phyloP scores from a whole-genome alignment of 2,888 invertebrate species.

The Yponomeuta evonymella region DNA sequence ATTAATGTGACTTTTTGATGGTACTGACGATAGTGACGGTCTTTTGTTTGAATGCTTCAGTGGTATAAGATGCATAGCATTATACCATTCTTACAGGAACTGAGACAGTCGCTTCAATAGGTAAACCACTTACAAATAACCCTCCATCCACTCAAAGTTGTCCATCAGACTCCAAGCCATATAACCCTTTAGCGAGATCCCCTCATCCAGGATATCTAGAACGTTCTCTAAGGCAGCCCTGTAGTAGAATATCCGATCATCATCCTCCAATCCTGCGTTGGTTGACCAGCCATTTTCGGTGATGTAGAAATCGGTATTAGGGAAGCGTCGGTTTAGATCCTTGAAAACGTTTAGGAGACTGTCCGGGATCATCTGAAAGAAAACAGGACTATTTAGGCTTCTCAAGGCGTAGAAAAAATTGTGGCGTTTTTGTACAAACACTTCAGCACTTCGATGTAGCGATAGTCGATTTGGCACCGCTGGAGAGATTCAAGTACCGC shows the following conservation, averaged over 20 bases:
- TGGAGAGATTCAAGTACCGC: no score
- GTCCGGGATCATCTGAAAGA: constrained; percentile 25
- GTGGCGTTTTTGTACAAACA: no score
- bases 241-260: constrained; percentile 63
- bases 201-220: constrained; percentile 58
- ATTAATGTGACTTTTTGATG: no score
- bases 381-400: neutral
- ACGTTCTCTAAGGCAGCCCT: constrained; percentile 57
- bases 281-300: constrained; percentile 79
- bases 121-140: constrained; percentile 63
- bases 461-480: no score
- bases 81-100: neutral
- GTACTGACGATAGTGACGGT: no score
- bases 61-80: no score
- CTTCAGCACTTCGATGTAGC: no score
- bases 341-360: constrained; percentile 28
- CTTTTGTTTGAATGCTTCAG: no score
- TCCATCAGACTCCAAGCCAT: constrained; percentile 80
- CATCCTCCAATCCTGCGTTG: constrained; percentile 45
- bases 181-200: constrained; percentile 68
- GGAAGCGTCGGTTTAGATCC: constrained; percentile 27
- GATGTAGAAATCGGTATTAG: constrained; percentile 37
- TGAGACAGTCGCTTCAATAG: neutral
- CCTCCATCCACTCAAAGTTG: constrained; percentile 78
- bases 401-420: neutral